phyloP scores from a whole-genome alignment of 92 coral and sea anemone genomes.

The Parazoanthus darwini region DNA sequence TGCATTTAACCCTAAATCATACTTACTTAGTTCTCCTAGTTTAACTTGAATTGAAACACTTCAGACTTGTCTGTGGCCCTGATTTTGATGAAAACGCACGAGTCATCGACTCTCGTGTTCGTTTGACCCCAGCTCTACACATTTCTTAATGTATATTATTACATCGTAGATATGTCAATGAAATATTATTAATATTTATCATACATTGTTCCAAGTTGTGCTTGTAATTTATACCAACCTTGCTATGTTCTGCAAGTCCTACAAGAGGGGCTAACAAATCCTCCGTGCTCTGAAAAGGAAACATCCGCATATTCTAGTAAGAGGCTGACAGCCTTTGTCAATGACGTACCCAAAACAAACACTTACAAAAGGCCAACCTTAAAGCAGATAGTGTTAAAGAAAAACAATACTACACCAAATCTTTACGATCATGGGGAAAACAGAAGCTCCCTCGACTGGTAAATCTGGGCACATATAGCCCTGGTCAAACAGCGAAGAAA shows the following conservation, averaged over 20 bases:
- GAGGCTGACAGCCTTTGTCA: too few species aligned
- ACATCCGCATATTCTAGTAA: background rate
- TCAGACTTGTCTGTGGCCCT: too few species aligned
- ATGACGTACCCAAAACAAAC: background rate
- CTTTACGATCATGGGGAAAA: background rate
- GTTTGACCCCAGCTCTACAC: too few species aligned
- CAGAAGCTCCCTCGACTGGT: background rate
- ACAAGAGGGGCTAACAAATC: conserved; percentile 71
- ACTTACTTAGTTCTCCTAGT: too few species aligned
- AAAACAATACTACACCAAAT: too few species aligned
- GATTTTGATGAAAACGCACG: too few species aligned
- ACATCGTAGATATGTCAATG: too few species aligned
- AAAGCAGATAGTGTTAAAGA: background rate
- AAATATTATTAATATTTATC: too few species aligned
- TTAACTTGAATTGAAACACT: too few species aligned
- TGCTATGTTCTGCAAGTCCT: conserved; percentile 73
- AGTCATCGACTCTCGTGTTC: too few species aligned
- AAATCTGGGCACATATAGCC: background rate
- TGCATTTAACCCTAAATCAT: too few species aligned
- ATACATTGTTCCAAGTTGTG: background rate
- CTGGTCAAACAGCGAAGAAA: background rate
- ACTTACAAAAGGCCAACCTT: background rate
- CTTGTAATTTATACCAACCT: conserved; percentile 48
- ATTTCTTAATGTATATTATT: too few species aligned
- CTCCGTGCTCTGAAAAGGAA: conserved; percentile 71